Conservation (phyloP, 53 echinoderm and acorn worm species). For the Temnopleurus reevesii region DNA sequence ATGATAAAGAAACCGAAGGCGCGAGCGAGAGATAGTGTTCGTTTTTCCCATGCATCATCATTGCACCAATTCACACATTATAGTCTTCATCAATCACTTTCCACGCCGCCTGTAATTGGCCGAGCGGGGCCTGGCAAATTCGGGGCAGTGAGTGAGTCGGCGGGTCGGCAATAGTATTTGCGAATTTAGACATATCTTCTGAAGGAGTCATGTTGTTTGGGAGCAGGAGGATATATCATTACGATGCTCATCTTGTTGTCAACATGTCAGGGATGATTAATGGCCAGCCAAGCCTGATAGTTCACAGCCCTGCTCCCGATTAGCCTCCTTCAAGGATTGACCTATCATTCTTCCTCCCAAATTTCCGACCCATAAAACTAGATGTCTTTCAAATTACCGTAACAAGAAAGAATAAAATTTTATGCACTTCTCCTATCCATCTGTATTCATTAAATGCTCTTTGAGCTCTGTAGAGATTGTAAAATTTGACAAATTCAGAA, state of each 20-base stretch:
- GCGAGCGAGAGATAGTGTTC: neutral
- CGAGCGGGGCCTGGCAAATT: constrained; percentile 45
- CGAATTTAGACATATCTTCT: constrained; percentile 47
- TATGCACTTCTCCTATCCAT: no score
- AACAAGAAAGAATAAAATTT: neutral
- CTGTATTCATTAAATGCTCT: no score
- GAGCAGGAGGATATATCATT: constrained; percentile 59
- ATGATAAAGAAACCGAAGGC: neutral
- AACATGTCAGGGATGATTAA: constrained; percentile 58
- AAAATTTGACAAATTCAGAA: neutral
- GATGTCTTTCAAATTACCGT: no score
- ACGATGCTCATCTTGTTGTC: constrained; percentile 58
- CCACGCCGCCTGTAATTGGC: constrained; percentile 43
- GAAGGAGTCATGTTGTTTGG: constrained; percentile 54
- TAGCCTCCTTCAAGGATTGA: neutral
- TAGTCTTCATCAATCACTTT: constrained; percentile 50
- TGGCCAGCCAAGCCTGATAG: constrained; percentile 29
- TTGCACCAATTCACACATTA: constrained; percentile 55
- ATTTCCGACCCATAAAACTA: neutral
- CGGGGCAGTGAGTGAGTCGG: constrained; percentile 45
- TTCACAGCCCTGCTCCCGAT: constrained; percentile 33
- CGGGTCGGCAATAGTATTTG: constrained; percentile 30
- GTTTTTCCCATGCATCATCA: constrained; percentile 32
- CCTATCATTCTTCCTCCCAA: neutral
- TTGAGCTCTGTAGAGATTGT: no score